phyloP scores from a whole-genome alignment of 2,888 invertebrate genomes.

The Darwinula stevensoni region DNA sequence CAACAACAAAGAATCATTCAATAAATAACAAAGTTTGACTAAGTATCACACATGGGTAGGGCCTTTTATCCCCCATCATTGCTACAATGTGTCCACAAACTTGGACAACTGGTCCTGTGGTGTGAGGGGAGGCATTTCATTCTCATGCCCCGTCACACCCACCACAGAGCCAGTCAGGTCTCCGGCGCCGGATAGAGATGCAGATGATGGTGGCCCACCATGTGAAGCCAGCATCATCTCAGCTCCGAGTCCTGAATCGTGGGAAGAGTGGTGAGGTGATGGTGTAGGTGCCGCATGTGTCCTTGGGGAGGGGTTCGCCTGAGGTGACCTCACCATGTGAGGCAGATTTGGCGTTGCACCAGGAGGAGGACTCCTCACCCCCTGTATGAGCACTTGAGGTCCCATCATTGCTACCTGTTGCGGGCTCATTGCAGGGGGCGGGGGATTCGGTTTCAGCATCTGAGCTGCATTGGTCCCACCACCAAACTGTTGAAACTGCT shows the following conservation, averaged over 20 bases:
- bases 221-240: too few relatives aligned
- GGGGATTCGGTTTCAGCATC: constrained; percentile 10
- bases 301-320: neutral
- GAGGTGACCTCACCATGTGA: neutral
- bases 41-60: too few relatives aligned
- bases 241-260: constrained; percentile 8
- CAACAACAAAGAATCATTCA: too few relatives aligned
- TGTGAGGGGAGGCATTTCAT: constrained; percentile 45
- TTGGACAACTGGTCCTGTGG: constrained; percentile 82
- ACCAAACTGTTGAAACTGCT: constrained; percentile 12
- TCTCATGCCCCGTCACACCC: too few relatives aligned
- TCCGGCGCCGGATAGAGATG: too few relatives aligned
- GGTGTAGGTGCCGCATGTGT: constrained; percentile 4
- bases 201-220: too few relatives aligned
- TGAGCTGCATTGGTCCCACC: constrained; percentile 9
- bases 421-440: constrained; percentile 22
- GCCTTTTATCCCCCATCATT: too few relatives aligned
- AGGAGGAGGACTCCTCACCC: neutral
- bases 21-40: too few relatives aligned
- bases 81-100: constrained; percentile 39
- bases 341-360: constrained; percentile 3
- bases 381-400: neutral
- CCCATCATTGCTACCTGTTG: constrained; percentile 10
- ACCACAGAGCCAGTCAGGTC: too few relatives aligned
- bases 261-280: constrained; percentile 8